phyloP scores from a whole-genome alignment of 2,888 invertebrate genomes.

The Lepas anatifera region DNA sequence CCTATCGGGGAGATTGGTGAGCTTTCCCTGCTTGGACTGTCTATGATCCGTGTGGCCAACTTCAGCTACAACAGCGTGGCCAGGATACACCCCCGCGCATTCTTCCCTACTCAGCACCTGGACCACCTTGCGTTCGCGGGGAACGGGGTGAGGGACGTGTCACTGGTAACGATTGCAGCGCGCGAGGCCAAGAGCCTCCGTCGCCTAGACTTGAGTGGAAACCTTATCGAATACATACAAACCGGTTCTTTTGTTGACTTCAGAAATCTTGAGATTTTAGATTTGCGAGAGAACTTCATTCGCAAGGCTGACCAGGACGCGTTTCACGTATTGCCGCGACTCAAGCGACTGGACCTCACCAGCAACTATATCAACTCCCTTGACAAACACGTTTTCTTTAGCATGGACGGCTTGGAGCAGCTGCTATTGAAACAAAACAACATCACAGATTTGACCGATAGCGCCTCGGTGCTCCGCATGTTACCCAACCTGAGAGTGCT shows the following conservation, averaged over 20 bases:
- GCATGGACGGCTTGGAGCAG: slow-evolving; percentile 21
- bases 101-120: slow-evolving; percentile 46
- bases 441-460: slow-evolving; percentile 18
- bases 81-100: slow-evolving; percentile 63
- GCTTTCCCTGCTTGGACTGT: slow-evolving; percentile 27
- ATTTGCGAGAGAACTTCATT: slow-evolving; percentile 62
- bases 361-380: slow-evolving; percentile 60
- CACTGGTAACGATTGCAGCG: slow-evolving; percentile 20
- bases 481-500: slow-evolving; percentile 21
- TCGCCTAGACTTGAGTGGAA: slow-evolving; percentile 61
- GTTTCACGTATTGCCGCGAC: slow-evolving; percentile 52
- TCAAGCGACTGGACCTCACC: slow-evolving; percentile 57
- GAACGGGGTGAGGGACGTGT: slow-evolving; percentile 48
- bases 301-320: slow-evolving; percentile 56
- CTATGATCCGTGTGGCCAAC: slow-evolving; percentile 50
- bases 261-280: slow-evolving; percentile 36
- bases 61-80: slow-evolving; percentile 61
- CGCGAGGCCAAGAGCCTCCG: slow-evolving; percentile 43
- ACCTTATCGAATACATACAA: slow-evolving; percentile 42
- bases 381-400: slow-evolving; percentile 24
- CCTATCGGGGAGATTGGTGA: slow-evolving; percentile 50
- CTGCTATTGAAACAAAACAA: slow-evolving; percentile 23
- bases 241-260: slow-evolving; percentile 24
- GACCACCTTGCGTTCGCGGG: slow-evolving; percentile 57
- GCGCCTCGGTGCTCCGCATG: slow-evolving; percentile 16